Conservation (phyloP, 2,113 vertebrate genomes). For the Sapayoa aenigma region DNA sequence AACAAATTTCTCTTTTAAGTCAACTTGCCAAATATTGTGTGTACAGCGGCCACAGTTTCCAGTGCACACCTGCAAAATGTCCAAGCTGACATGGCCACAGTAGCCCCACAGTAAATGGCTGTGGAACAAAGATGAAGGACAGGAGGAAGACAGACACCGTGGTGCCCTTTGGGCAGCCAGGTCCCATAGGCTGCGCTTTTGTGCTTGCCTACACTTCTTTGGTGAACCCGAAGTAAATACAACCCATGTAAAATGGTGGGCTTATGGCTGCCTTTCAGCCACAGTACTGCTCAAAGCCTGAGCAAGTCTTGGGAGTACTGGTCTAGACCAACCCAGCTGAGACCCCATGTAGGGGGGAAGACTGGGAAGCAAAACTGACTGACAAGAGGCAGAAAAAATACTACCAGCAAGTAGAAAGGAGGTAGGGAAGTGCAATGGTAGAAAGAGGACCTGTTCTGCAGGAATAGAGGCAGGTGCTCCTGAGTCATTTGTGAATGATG, state of each 20-base stretch:
- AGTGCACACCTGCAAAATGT: neutral
- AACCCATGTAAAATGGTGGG: neutral
- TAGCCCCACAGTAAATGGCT: neutral
- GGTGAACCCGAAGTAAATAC: neutral
- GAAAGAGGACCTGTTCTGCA: neutral
- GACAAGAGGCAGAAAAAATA: neutral
- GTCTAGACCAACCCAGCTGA: neutral
- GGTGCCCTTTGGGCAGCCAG: fast-evolving
- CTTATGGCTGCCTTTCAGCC: neutral
- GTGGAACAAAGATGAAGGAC: neutral
- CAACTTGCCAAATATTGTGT: neutral
- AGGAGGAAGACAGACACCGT: neutral
- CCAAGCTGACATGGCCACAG: fast-evolving
- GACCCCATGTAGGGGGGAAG: neutral
- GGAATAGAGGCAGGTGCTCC: neutral
- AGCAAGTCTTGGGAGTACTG: neutral
- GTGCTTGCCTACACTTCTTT: neutral
- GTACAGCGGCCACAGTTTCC: neutral
- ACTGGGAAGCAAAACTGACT: neutral
- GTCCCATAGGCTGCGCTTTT: neutral
- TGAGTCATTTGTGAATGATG: fast-evolving
- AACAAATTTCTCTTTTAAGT: neutral
- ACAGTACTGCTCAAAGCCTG: neutral
- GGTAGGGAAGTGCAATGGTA: neutral
- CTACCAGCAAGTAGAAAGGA: neutral